Base-by-base conservation (phyloP, 2,797 vertebrate species). In the Sphenodon punctatus region DNA sequence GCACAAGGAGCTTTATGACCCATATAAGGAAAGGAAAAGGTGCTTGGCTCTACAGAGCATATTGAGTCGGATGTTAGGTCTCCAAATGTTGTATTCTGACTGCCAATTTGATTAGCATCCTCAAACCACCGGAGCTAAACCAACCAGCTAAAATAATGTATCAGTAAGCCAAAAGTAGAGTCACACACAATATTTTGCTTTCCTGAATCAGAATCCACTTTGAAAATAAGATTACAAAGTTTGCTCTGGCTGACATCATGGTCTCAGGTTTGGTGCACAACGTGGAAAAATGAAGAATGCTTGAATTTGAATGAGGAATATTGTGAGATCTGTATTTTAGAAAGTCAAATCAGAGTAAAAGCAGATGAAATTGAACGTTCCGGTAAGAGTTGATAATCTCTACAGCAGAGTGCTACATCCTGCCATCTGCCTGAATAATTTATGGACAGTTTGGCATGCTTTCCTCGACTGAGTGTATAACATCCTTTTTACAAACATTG, bases 251-350 rank as follows among this genome's bases (percentile, higher is more conserved):
- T 71, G 60, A 71, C 58, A 65, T 58, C 22, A 68, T 49, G 69
- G 56, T 30, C 27, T 65, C 72, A 56, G 63, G 65, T 39, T 82
- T 77, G 23, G 64, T 58, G 56, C 2, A 25, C 41, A 32, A 2
- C 5, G 27, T 19, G 61, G 27, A 0, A 1, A 66, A 88, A 81
- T 0, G 3, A 63, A n/a, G n/a, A 75, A 82, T 56, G 15, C 42
- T 20, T 69, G 36, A 69, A 55, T 76, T 85, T 88, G 85, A 82
- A 85, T 68, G 90, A 75, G 82, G 84, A 91, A 89, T 86, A 32
- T 55, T 4, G 1, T 16, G 67, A 80, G 77, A 75, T 88, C 78
- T 85, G 71, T 84, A 85, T 84, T 90, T 91, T 71, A 85, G 79
- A 72, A 85, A 45, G 67, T 71, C 71, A 90, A 89, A 90, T 55